Evolutionary conservation across 1,140 invertebrate genomes (phyloP).

Genomic region (Phenacoccus solenopsis): DNA sequence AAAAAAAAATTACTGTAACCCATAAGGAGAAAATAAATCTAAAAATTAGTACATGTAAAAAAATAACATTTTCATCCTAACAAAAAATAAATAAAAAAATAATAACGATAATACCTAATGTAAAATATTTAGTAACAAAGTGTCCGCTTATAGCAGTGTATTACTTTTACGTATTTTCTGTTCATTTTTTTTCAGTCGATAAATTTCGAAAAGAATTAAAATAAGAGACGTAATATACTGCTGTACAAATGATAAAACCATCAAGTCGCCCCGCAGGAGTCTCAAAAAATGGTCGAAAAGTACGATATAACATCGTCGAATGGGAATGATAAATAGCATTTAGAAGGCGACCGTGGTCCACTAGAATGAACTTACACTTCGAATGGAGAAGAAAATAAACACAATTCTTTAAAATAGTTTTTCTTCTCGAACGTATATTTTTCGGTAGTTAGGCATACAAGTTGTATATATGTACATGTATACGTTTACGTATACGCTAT

Average conservation of each 20-base stretch:
- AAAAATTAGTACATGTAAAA: background rate
- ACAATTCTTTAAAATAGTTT: background rate
- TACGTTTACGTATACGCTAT: background rate
- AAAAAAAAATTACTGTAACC: background rate
- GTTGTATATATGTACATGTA: no score
- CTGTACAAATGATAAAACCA: constrained; percentile 16
- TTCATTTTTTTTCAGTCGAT: constrained; percentile 14
- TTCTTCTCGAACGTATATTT: no score
- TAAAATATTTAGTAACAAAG: constrained; percentile 3
- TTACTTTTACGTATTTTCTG: background rate
- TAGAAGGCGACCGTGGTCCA: background rate
- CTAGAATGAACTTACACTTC: constrained; percentile 6
- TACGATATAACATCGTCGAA: constrained; percentile 12
- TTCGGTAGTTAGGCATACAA: no score
- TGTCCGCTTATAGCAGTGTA: background rate
- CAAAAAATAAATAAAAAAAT: background rate
- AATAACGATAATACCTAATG: no score
- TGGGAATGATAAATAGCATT: constrained; percentile 13
- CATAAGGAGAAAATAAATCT: background rate
- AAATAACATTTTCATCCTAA: background rate
- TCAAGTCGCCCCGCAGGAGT: background rate
- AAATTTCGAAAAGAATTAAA: constrained; percentile 17
- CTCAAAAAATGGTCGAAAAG: constrained; percentile 13
- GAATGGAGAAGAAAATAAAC: background rate
- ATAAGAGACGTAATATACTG: constrained; percentile 13